Evolutionary conservation across 1,140 invertebrate species (phyloP).

Genomic region (Luehdorfia chinensis): DNA sequence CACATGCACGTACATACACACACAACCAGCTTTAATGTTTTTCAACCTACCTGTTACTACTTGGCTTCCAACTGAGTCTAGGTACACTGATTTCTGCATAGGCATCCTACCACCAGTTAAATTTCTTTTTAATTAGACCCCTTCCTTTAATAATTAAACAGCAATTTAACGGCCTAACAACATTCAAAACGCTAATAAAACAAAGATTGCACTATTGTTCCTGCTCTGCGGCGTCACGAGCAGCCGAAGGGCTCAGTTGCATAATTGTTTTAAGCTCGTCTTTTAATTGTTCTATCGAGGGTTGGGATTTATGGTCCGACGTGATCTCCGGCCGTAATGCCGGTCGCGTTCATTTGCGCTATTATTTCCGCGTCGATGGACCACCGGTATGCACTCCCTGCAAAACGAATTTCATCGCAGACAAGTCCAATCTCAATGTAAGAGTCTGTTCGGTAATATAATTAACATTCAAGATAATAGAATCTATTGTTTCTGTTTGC

Average conservation of each 20-base stretch:
- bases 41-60: no score
- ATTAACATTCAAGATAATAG: slow-evolving; percentile 51
- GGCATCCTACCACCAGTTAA: no score
- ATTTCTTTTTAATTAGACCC: no score
- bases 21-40: no score
- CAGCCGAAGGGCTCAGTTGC: slow-evolving; percentile 58
- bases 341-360: slow-evolving; percentile 62
- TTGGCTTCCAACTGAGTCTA: no score
- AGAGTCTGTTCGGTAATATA: slow-evolving; percentile 41
- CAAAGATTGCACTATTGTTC: slow-evolving; percentile 1
- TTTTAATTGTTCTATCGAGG: slow-evolving; percentile 76
- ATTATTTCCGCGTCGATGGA: slow-evolving; percentile 62
- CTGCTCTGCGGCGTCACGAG: slow-evolving; percentile 51
- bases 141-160: no score
- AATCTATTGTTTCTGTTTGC: slow-evolving; percentile 44
- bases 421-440: slow-evolving; percentile 32
- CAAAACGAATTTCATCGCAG: slow-evolving; percentile 59
- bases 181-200: slow-evolving; percentile 15
- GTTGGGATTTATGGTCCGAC: slow-evolving; percentile 67
- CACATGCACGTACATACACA: no score
- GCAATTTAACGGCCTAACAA: no score
- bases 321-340: slow-evolving; percentile 60
- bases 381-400: slow-evolving; percentile 52
- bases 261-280: slow-evolving; percentile 76
- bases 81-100: no score